Base-by-base conservation (phyloP, 2,888 invertebrate species). In the Orchestes rusci region DNA sequence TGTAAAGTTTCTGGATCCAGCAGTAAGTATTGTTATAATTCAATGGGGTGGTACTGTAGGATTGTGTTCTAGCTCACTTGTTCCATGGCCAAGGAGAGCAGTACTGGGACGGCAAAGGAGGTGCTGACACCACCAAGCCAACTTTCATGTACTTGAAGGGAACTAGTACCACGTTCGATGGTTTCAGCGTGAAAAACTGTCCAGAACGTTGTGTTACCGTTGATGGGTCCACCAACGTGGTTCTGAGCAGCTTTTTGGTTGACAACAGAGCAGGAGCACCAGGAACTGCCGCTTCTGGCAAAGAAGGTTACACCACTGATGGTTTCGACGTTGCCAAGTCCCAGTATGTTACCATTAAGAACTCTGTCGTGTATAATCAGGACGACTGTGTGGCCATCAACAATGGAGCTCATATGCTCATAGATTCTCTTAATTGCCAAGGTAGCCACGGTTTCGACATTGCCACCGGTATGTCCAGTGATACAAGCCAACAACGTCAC, bases 331-430 rank as follows among this genome's bases (percentile, higher is more conserved):
- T 56, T 13, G 45, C 39, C 15, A 45, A 46, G 13, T 36, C 54
- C 4, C 35, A 43, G 3, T 51, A 53, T 41, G 10, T 56, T 4
- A 44, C 46, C 17, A 50, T 56, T 17, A 50, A 47, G 23, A 40
- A 53, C 29, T 35, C 42, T 16, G 39, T 45, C 12, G 54, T 56
- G 3, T 44, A 49, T 13, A 56, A 56, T 39, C 56, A 56, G 41
- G 56, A 56, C 30, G 56, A 56, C 28, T 56, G 56, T 41, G 36
- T 56, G 2, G 56, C 53, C n/a, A 41, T 56, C 3, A 53, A 53
- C n/a, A 37, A 43, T 10, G 56, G 54, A 13, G 35, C 48, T 2
- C 45, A 53, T 19, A 52, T 54, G 23, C 19, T 45, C 1, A 43
- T 56, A 15, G 46, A 44, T 16, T 38, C 41, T 8, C 39, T 52